Conservation (phyloP, 1,140 invertebrate genomes). For the Lerema accius region DNA sequence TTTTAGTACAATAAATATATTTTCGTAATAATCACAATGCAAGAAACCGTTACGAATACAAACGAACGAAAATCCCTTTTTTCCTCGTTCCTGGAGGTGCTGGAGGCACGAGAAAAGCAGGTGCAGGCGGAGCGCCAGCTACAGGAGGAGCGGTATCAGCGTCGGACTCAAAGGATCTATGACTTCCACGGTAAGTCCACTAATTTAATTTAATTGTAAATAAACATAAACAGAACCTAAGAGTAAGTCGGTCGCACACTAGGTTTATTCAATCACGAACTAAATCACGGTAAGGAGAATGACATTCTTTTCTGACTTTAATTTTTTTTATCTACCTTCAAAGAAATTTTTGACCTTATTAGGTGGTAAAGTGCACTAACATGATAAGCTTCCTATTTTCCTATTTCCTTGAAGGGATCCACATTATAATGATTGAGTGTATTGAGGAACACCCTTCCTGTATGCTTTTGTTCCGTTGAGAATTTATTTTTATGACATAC, state of each 20-base stretch:
- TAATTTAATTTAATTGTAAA: constrained; percentile 35
- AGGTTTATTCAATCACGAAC: constrained; percentile 4
- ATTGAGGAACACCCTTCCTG: too few relatives aligned
- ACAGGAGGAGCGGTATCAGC: constrained; percentile 72
- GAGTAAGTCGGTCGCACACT: too few relatives aligned
- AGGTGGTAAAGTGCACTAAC: too few relatives aligned
- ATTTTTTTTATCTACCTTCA: too few relatives aligned
- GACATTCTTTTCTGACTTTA: too few relatives aligned
- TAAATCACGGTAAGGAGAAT: constrained; percentile 1
- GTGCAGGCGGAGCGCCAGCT: constrained; percentile 66
- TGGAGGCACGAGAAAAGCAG: constrained; percentile 68
- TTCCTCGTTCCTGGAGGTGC: constrained; percentile 69
- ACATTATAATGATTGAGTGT: too few relatives aligned
- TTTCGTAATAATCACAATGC: constrained; percentile 50
- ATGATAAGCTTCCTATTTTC: too few relatives aligned
- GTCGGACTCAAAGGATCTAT: constrained; percentile 72
- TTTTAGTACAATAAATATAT: constrained; percentile 5
- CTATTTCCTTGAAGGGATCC: too few relatives aligned
- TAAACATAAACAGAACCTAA: constrained; percentile 11
- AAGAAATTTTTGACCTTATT: too few relatives aligned
- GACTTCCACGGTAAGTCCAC: constrained; percentile 69
- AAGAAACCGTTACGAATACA: constrained; percentile 79
- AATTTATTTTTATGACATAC: too few relatives aligned
- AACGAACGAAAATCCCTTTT: constrained; percentile 75
- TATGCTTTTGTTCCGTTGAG: too few relatives aligned